phyloP scores from a whole-genome alignment of 2,888 invertebrate genomes.

The Morpho helenor region DNA sequence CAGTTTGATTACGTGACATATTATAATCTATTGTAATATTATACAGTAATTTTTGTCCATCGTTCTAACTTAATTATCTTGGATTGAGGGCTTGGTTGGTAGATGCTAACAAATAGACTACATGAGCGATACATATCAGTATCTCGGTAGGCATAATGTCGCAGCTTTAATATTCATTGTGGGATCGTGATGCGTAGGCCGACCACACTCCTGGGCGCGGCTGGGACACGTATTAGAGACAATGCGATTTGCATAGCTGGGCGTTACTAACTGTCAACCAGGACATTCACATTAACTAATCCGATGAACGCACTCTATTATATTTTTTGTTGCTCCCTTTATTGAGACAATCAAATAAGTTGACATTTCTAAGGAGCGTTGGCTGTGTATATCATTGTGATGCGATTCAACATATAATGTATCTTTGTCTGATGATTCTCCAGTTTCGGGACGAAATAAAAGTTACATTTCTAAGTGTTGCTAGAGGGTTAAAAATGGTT shows the following conservation, averaged over 20 bases:
- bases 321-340: slow-evolving; percentile 13
- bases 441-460: no score
- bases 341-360: slow-evolving; percentile 17
- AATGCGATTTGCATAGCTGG: slow-evolving; percentile 74
- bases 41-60: background rate
- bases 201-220: slow-evolving; percentile 55
- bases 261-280: slow-evolving; percentile 72
- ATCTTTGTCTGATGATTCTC: no score
- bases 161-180: slow-evolving; percentile 70
- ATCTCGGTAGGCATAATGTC: slow-evolving; percentile 48
- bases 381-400: slow-evolving; percentile 3
- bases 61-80: slow-evolving; percentile 10
- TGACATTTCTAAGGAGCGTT: slow-evolving; percentile 6
- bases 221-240: slow-evolving; percentile 66
- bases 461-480: no score
- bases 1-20: no score
- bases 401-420: no score
- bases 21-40: no score
- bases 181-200: slow-evolving; percentile 63
- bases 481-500: no score
- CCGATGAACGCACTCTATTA: slow-evolving; percentile 24
- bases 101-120: slow-evolving; percentile 41
- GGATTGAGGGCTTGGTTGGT: slow-evolving; percentile 17
- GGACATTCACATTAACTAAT: slow-evolving; percentile 73
- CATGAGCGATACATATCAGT: slow-evolving; percentile 38